phyloP scores from a whole-genome alignment of 2,113 vertebrate genomes.

The Ondatra zibethicus region DNA sequence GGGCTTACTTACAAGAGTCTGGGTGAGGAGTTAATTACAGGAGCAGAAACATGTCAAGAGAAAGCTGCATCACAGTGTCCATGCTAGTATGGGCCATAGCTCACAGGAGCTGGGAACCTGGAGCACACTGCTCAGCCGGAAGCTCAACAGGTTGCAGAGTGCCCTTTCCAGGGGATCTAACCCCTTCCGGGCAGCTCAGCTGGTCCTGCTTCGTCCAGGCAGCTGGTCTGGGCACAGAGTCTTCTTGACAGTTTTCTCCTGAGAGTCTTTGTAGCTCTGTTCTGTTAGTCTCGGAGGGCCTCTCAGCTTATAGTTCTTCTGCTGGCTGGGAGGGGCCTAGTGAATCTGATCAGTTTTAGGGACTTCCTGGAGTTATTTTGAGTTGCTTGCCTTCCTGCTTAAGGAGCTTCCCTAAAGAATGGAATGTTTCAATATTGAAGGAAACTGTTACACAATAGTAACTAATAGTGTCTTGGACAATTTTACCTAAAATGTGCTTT shows the following conservation, averaged over 20 bases:
- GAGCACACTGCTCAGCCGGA: not conserved
- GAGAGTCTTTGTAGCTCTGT: not conserved
- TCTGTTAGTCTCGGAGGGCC: no score
- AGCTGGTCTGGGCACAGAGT: not conserved
- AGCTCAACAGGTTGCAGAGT: not conserved
- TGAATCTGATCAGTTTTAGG: not conserved
- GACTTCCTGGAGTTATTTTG: no score
- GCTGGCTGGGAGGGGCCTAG: not conserved
- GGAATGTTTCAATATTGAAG: not conserved
- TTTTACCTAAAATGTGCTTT: not conserved
- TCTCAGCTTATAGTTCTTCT: not conserved
- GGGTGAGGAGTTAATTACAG: not conserved
- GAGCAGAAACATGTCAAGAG: not conserved
- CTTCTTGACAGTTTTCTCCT: not conserved
- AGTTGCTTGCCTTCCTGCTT: no score
- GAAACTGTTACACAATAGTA: not conserved
- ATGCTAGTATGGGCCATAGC: not conserved
- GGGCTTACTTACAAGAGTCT: not conserved
- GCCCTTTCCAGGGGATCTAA: not conserved
- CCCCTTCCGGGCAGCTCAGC: not conserved
- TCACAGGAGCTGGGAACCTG: not conserved
- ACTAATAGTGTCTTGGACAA: constrained; percentile 9
- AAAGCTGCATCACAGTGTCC: not conserved
- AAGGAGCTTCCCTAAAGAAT: no score
- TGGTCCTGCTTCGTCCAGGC: not conserved